Percentiles rank a stretch among this genome's conserved stretches.
Evolutionary conservation across 2,113 vertebrate species (phyloP).

Genomic region (Tylochromis polylepis): DNA sequence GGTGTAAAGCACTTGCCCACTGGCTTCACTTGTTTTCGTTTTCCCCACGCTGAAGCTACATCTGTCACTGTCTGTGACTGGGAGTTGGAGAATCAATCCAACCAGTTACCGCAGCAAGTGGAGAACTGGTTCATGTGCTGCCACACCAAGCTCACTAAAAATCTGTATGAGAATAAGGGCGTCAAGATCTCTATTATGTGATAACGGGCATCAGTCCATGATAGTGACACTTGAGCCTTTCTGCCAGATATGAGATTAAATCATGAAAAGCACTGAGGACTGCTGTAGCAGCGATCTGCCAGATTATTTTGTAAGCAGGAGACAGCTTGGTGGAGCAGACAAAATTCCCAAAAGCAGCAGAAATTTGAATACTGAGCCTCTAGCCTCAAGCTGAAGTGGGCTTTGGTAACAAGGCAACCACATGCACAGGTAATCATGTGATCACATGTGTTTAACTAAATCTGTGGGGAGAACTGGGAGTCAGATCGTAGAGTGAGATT

Average conservation of each 20-base stretch:
- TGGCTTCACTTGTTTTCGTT: not conserved
- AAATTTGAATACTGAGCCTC: not conserved
- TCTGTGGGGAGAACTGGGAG: not conserved
- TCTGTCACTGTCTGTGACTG: not conserved
- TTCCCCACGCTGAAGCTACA: not conserved
- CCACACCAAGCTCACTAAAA: not conserved
- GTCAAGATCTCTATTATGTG: not conserved
- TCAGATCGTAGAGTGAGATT: not conserved
- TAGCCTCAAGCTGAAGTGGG: not conserved
- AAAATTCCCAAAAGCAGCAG: not conserved
- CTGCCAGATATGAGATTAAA: not conserved
- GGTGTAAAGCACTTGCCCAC: not conserved
- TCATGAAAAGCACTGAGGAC: not conserved
- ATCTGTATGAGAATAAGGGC: no score
- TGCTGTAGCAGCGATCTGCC: not conserved
- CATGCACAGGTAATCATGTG: not conserved
- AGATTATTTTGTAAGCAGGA: not conserved
- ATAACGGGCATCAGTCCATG: not conserved
- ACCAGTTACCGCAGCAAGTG: not conserved
- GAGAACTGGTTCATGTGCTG: not conserved
- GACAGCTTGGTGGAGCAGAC: not conserved
- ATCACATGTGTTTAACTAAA: not conserved
- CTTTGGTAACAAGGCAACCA: not conserved
- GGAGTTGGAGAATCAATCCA: not conserved
- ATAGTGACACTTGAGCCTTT: not conserved